Evolutionary conservation across 2,888 invertebrate genomes (phyloP), one percentile per base, ranked within the genome.

Genomic region (Clunio marinus): DNA sequence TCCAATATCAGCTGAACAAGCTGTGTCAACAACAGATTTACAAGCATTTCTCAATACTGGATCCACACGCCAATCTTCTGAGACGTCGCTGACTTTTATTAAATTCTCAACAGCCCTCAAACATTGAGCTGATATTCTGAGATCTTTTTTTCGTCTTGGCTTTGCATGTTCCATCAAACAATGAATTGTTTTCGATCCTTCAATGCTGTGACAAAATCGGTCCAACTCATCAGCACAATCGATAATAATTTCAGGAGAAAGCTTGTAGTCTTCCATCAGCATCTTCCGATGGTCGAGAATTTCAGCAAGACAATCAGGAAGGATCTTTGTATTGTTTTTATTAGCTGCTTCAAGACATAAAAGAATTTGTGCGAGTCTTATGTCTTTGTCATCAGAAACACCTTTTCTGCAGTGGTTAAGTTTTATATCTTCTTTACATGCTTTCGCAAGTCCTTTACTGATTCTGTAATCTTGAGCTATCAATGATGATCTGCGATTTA

Each of bases 41-140:
- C 97, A 97, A 1, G 93, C 90, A 75, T 89, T 88, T 62, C 89
- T 84, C 63, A 97, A 80, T 45, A 94, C 87, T 0, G 93, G 93
- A 80, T 99, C 98, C 0, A 97, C 92, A 73, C 92, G 85, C 91
- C 96, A 96, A 79, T 97, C 94, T 79, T 93, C 93, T 1, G 91
- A 96, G n/a, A 88, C 89, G 78, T 98, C 96, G 3, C 93, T 87
- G 74, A 92, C 88, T 79, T 90, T 89, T 2, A 97, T 82, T 51
- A 97, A 79, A 37, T 82, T 81, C 78, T 93, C 91, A 70, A 97
- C 77, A 65, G 92, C 89, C 75, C 88, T 84, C 76, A 88, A 86
- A 74, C 94, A 95, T 62, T 81, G 80, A 17, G 83, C 76, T 35
- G 87, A 84, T 27, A 93, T 86, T 71, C 88, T 81, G 73, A 85